phyloP scores from a whole-genome alignment of 1,140 invertebrate genomes.

The Trichonephila clavipes region DNA sequence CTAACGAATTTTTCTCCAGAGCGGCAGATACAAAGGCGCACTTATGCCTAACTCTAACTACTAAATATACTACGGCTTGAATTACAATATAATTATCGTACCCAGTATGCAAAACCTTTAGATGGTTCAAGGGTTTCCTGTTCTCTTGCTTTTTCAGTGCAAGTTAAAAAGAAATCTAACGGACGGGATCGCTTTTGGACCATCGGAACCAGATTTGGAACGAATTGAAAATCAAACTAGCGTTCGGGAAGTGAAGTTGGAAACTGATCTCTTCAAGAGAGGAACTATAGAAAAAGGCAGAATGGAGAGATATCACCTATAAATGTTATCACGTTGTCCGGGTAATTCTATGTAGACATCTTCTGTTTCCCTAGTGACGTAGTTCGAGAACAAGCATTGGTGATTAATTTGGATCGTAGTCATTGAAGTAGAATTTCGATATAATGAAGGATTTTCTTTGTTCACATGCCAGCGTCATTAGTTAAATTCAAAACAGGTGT shows the following conservation, averaged over 20 bases:
- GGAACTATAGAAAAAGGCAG: not conserved
- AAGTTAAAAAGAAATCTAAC: slow-evolving; percentile 45
- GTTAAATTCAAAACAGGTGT: not conserved
- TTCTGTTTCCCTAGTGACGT: slow-evolving; percentile 31
- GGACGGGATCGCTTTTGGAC: slow-evolving; percentile 63
- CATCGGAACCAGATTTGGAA: slow-evolving; percentile 59
- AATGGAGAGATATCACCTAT: not conserved
- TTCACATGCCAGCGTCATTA: not conserved
- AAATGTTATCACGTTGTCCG: slow-evolving; percentile 16
- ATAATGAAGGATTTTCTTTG: not conserved
- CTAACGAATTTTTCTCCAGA: not conserved
- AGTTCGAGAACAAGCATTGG: not conserved
- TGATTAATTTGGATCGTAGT: not conserved
- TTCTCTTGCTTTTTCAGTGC: slow-evolving; percentile 69
- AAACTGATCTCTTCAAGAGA: not conserved
- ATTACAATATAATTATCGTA: not conserved
- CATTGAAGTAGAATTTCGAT: not conserved
- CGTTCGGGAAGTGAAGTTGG: not conserved
- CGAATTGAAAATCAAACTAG: not conserved
- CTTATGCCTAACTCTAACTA: not conserved
- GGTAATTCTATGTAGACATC: slow-evolving; percentile 7
- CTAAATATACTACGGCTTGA: not conserved
- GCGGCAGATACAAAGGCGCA: not conserved
- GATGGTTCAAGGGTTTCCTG: slow-evolving; percentile 71
- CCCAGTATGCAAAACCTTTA: not conserved